Percentiles rank a stretch among this genome's conserved stretches.
These are phyloP conservation scores for Cichladusa arquata DNA, from an alignment of 2,113 vertebrate species.

Conservation along the genomic window DNA sequence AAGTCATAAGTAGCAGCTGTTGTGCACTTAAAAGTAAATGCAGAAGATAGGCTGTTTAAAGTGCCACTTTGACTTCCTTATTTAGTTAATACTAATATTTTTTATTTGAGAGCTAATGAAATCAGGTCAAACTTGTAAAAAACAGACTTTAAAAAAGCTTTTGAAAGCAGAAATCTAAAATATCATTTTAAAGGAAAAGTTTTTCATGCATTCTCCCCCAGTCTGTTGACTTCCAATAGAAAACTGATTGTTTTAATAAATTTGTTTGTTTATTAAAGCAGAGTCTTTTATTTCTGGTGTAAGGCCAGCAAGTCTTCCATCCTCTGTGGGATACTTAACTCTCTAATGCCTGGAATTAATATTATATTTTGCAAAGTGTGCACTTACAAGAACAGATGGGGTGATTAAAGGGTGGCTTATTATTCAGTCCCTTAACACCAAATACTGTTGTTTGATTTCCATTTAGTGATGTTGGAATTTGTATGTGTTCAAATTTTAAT, in stretches of 20 bases:
- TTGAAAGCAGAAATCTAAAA: background rate
- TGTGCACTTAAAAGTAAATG: background rate
- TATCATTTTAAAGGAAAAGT: background rate
- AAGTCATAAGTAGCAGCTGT: background rate
- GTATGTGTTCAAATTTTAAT: slow-evolving; percentile 48
- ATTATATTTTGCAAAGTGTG: background rate
- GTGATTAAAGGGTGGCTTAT: slow-evolving; percentile 5
- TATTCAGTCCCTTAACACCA: background rate
- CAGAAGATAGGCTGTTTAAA: background rate
- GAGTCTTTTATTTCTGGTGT: background rate
- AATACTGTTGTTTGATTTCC: slow-evolving; percentile 8
- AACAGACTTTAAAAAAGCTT: background rate
- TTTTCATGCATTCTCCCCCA: rapidly evolving
- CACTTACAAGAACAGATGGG: background rate
- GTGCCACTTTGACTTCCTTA: background rate
- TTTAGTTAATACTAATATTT: background rate
- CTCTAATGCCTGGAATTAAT: background rate
- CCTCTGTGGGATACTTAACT: slow-evolving; percentile 2
- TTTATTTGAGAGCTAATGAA: background rate
- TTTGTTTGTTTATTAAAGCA: background rate
- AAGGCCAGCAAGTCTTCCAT: background rate
- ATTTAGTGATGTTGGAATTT: background rate
- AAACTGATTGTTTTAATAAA: background rate
- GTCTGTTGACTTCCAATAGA: background rate
- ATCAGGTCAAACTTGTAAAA: background rate